Base-by-base conservation (phyloP, 2,888 invertebrate genomes). In the Halocaridina rubra region DNA sequence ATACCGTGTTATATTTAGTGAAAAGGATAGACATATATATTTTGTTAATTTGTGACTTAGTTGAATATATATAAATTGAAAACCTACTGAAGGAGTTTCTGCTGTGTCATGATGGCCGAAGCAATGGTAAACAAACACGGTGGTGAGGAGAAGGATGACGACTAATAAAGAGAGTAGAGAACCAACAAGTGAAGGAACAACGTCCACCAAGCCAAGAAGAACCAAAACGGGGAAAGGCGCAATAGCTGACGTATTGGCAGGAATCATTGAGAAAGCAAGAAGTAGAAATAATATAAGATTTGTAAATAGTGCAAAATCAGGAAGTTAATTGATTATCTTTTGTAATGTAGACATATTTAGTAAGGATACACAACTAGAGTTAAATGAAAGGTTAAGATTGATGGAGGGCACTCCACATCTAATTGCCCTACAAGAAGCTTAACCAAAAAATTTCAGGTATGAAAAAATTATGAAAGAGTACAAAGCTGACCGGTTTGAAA, bases 321-420 rank as follows among this genome's bases (percentile, higher is more conserved):
- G 39, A 33, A 32, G 19, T 16, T 19, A 16, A 19, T 64, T 72
- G n/a, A 72, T 72, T 13, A 22, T 46, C n/a, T 69, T 69, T 24
- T 27, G 69, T 24, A 69, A 24, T 69, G 69, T 24, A 10, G 30
- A 69, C 39, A 72, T n/a, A 32, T 72, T 72, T 72, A 33, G 32
- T 32, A 33, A n/a, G 22, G 72, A 72, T 32, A 72, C 32, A 39
- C 32, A 69, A 24, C 29, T 69, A 72, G 39, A 72, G 39, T 30
- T 72, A 72, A 72, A 4, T 13, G 72, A 72, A 32, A 72, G 72
- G 29, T 22, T 72, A 39, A 72, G 39, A 39, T 33, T 72, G n/a
- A 69, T 69, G 69, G 69, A 69, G 30, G 16, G 29, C 69, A 69
- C 69, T 24, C 69, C 69, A 27, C 72, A 72, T n/a, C 32, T 33